These are phyloP conservation scores for Myrmophylax atrothorax DNA, from an alignment of 2,113 vertebrate genomes.

Conservation along the genomic window DNA sequence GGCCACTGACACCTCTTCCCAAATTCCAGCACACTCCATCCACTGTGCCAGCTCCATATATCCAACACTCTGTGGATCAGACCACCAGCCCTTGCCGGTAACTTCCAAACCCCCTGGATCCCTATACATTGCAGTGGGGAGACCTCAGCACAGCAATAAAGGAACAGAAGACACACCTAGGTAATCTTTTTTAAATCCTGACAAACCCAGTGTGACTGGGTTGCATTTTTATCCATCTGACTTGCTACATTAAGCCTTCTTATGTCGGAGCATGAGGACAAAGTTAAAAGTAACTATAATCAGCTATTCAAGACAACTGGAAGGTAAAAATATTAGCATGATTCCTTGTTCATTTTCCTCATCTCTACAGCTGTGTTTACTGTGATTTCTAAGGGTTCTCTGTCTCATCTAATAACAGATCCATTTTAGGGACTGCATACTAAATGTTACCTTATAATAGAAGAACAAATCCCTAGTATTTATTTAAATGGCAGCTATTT, in stretches of 20 bases:
- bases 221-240: neutral
- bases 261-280: neutral
- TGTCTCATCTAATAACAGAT: slow-evolving; percentile 43
- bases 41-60: neutral
- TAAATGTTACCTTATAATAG: neutral
- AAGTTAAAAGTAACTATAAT: neutral
- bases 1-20: neutral
- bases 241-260: neutral
- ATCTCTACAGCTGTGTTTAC: slow-evolving; percentile 52
- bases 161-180: neutral
- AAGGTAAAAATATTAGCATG: slow-evolving; percentile 26
- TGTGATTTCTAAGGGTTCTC: slow-evolving; percentile 16
- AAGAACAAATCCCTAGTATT: slow-evolving; percentile 30
- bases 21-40: neutral
- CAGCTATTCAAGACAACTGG: neutral
- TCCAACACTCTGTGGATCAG: rapidly evolving
- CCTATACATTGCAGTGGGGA: neutral
- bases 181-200: neutral
- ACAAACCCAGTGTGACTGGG: neutral
- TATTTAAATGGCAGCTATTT: neutral
- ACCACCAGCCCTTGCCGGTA: neutral
- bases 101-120: neutral
- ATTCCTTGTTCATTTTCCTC: neutral
- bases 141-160: neutral
- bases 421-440: slow-evolving; percentile 1